These are phyloP conservation scores for Urocolius indicus DNA, from an alignment of 2,113 vertebrate genomes.

Conservation along the genomic window DNA sequence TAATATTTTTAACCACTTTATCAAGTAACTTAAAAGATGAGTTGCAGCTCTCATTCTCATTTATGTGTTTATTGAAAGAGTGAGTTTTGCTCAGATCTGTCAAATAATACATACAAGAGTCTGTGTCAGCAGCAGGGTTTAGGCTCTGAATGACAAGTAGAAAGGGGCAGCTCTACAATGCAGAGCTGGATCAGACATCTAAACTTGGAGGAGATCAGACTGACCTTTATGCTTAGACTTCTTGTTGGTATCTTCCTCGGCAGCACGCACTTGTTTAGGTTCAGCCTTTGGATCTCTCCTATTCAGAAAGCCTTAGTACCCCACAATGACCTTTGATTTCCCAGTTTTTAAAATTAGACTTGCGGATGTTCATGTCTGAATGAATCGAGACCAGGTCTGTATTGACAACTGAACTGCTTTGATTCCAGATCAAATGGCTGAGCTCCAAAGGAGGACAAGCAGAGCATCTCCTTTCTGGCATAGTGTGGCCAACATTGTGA, in stretches of 20 bases:
- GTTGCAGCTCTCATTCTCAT: not conserved
- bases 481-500: not conserved
- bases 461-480: not conserved
- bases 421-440: not conserved
- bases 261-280: not conserved
- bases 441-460: not conserved
- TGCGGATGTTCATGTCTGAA: not conserved
- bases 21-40: not conserved
- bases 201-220: not conserved
- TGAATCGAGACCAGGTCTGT: not conserved
- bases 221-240: not conserved
- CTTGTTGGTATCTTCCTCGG: not conserved
- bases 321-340: not conserved
- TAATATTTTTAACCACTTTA: not conserved
- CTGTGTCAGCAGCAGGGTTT: not conserved
- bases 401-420: not conserved
- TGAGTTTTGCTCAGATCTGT: not conserved
- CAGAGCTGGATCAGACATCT: not conserved
- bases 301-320: not conserved
- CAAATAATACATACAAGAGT: not conserved
- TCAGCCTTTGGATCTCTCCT: not conserved
- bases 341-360: not conserved
- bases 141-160: not conserved
- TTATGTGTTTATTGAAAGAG: not conserved
- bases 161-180: not conserved